These are phyloP conservation scores for Stictonetta naevosa DNA, from an alignment of 2,113 vertebrate genomes.

Conservation along the genomic window DNA sequence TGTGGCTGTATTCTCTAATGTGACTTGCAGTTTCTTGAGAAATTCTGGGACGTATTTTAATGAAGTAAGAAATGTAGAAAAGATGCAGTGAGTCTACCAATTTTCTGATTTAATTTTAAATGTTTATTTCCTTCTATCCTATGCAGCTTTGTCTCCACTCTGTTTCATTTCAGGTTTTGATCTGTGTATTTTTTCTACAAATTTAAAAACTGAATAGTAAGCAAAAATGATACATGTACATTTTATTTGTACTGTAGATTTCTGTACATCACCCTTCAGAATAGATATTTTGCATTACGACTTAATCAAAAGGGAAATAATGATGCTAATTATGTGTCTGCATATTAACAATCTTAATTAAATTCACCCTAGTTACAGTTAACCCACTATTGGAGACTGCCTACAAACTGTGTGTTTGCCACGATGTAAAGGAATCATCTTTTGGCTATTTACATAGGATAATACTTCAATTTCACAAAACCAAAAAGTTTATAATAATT, in stretches of 20 bases:
- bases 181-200: background rate
- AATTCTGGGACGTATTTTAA: background rate
- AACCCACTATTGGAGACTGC: background rate
- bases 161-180: background rate
- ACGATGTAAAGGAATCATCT: background rate
- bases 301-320: conserved; percentile 16
- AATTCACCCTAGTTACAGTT: conserved; percentile 27
- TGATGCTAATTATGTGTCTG: background rate
- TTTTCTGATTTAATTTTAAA: background rate
- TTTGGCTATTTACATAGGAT: background rate
- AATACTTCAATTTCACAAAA: background rate
- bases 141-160: background rate
- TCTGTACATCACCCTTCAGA: background rate
- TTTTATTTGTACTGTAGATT: background rate
- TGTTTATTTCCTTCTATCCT: background rate
- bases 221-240: background rate
- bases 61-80: background rate
- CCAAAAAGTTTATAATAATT: background rate
- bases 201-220: background rate
- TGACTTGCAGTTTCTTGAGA: background rate
- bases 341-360: conserved; percentile 55
- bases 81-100: background rate
- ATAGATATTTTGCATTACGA: background rate
- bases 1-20: background rate
- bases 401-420: background rate